These are phyloP conservation scores for Athripsodes cinereus DNA, from an alignment of 2,888 invertebrate species.

Conservation along the genomic window DNA sequence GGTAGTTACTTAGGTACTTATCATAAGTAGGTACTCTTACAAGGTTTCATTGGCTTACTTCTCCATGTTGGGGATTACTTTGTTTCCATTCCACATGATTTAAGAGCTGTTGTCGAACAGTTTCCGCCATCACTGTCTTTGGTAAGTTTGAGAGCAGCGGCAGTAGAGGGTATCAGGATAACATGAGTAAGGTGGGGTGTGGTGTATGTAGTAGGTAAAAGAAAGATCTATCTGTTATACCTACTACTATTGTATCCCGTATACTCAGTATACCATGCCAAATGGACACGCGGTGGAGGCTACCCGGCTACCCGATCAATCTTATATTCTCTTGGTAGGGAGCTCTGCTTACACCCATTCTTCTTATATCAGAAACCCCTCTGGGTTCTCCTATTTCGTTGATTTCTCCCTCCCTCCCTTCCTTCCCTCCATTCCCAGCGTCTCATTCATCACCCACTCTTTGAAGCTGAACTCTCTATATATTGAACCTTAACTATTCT, in stretches of 20 bases:
- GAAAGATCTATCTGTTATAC: conserved; percentile 20
- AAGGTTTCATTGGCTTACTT: too few relatives aligned
- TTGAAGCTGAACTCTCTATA: too few relatives aligned
- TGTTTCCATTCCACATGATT: too few relatives aligned
- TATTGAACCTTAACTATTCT: too few relatives aligned
- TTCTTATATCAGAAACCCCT: conserved; percentile 21
- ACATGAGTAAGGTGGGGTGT: not conserved
- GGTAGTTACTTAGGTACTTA: too few relatives aligned
- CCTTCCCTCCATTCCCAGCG: too few relatives aligned
- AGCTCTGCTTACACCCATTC: conserved; percentile 23
- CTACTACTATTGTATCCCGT: not conserved
- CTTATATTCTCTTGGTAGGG: conserved; percentile 34
- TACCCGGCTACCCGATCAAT: conserved; percentile 45
- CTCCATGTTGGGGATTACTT: too few relatives aligned
- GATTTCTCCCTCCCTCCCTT: too few relatives aligned
- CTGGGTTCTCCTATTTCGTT: conserved; percentile 1
- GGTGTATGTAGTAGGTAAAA: conserved; percentile 12
- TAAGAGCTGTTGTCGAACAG: too few relatives aligned
- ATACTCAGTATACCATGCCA: conserved; percentile 31
- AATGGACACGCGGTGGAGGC: conserved; percentile 45
- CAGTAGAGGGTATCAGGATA: not conserved
- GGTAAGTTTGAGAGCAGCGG: not conserved
- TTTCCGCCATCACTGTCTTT: not conserved
- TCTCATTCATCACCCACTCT: too few relatives aligned
- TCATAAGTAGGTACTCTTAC: too few relatives aligned